Evolutionary conservation across 2,888 invertebrate species (phyloP), one percentile per base, ranked within the genome.

Genomic region (Trachelus stipa): DNA sequence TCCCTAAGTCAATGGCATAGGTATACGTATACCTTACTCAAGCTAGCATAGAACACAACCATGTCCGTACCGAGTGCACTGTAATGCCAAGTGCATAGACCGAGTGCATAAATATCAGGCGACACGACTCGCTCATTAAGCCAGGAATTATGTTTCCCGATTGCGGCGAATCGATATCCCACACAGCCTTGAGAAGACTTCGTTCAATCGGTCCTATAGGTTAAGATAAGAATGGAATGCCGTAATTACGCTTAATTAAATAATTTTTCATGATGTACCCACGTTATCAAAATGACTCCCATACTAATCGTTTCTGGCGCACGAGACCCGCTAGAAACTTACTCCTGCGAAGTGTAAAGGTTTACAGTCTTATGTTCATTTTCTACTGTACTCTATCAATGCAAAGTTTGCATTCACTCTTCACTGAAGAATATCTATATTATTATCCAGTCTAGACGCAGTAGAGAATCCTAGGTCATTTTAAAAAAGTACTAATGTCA

Each of bases 201-300:
- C 30, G 71, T 23, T 30, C 31, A 30, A 71, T 71, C 12, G 71
- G 6, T 71, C 12, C 30, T 71, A 15, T 76, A 23, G 33, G n/a
- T 35, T 33, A 77, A 34, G 33, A 69, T 68, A 69, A n/a, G 35
- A 30, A n/a, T 80, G 83, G 82, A 82, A 83, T 82, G 80, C 83
- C 79, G 81, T 86, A 86, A 86, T 86, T 85, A 83, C 83, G 79
- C 80, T 83, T 83, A 82, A 84, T 86, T 83, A 85, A 85, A 83
- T 56, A 76, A 56, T 56, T 56, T 56, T 56, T 56, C 15, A 56
- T 56, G 56, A 56, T 56, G 23, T 23, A 56, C 2, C 56, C 56
- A 23, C 23, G 23, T 56, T 56, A 56, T 56, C 56, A 9, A 56
- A 56, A 56, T 23, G 23, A 56, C 23, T 56, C 9, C 9, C 56